Percentiles rank a stretch among this genome's conserved stretches.
phyloP scores from a whole-genome alignment of 2,113 vertebrate species.

The Ammospiza nelsoni region DNA sequence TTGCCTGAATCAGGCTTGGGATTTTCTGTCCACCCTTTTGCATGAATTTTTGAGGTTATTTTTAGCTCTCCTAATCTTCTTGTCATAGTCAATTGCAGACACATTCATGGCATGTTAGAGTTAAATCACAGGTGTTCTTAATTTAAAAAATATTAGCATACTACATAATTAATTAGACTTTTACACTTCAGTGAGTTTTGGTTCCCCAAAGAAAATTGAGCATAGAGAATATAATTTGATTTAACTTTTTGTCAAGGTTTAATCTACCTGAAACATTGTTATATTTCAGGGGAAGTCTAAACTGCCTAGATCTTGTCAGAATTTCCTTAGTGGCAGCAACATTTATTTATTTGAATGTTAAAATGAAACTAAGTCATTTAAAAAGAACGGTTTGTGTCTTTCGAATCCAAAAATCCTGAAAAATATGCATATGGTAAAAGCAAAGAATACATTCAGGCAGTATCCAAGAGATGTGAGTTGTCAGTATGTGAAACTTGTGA shows the following conservation, averaged over 20 bases:
- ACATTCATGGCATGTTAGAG: slow-evolving; percentile 43
- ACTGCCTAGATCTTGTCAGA: slow-evolving; percentile 47
- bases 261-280: slow-evolving; percentile 77
- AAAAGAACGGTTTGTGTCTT: not conserved
- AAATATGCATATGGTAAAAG: not conserved
- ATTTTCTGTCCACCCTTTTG: not conserved
- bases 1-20: not conserved
- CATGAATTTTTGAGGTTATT: not conserved
- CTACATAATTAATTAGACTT: slow-evolving; percentile 82
- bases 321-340: slow-evolving; percentile 4
- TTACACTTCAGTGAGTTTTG: slow-evolving; percentile 75
- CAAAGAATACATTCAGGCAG: not conserved
- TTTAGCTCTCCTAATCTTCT: slow-evolving; percentile 31
- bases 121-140: slow-evolving; percentile 76
- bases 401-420: not conserved
- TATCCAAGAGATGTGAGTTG: not conserved
- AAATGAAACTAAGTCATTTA: not conserved
- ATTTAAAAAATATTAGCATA: slow-evolving; percentile 81
- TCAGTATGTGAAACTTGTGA: not conserved
- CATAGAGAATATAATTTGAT: slow-evolving; percentile 79
- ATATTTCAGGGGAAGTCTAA: slow-evolving; percentile 67
- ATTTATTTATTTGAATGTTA: slow-evolving; percentile 10
- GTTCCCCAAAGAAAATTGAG: slow-evolving; percentile 77
- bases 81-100: slow-evolving; percentile 57
- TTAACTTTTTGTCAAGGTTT: slow-evolving; percentile 79